Conservation (phyloP, 2,113 vertebrate species). For the Hemibagrus wyckioides region DNA sequence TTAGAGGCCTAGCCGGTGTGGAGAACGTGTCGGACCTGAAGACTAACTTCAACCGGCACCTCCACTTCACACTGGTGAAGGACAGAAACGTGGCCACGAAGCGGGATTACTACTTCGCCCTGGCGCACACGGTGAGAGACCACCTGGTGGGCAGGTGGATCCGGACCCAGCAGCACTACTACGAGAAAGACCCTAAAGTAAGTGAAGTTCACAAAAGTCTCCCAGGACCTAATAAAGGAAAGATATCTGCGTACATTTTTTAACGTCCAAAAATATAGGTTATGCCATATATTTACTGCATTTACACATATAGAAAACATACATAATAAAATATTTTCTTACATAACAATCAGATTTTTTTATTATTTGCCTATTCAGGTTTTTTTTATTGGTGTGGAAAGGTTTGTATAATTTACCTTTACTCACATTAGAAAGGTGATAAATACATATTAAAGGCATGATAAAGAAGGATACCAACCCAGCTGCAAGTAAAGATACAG, state of each 20-base stretch:
- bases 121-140: slow-evolving; percentile 86
- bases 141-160: slow-evolving; percentile 89
- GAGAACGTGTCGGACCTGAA: slow-evolving; percentile 87
- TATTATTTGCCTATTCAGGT: neutral
- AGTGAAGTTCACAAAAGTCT: slow-evolving; percentile 40
- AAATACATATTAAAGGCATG: neutral
- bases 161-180: slow-evolving; percentile 91
- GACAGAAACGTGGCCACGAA: slow-evolving; percentile 86
- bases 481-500: neutral
- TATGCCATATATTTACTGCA: neutral
- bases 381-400: neutral
- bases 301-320: neutral
- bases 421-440: neutral
- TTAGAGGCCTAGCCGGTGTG: slow-evolving; percentile 85
- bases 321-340: neutral
- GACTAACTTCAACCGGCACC: slow-evolving; percentile 85
- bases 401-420: neutral
- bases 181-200: slow-evolving; percentile 92
- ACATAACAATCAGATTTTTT: neutral
- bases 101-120: slow-evolving; percentile 89
- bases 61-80: slow-evolving; percentile 89
- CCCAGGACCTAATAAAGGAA: neutral
- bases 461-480: neutral
- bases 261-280: neutral
- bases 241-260: neutral